Evolutionary conservation across 2,888 invertebrate species (phyloP), one percentile per base, ranked within the genome.

Genomic region (Agrotis segetum): DNA sequence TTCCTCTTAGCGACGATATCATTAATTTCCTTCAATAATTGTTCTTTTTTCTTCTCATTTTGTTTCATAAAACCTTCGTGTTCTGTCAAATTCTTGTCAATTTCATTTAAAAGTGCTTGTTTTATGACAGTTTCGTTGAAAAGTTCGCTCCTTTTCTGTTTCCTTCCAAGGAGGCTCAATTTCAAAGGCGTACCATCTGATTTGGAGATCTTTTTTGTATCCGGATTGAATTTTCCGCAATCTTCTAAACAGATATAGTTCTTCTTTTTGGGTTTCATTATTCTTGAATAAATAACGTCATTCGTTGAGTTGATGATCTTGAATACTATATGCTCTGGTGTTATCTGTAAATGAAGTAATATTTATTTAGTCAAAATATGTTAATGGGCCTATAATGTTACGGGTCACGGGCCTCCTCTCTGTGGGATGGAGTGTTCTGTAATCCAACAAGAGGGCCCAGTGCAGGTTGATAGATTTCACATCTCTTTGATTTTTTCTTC

Each of bases 241-340:
- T 91, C 79, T 0, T 87, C 81, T 0, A 87, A 58, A 50, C 94
- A 94, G 1, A 87, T 86, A 59, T 90, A 94, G 53, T 90, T 93
- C 3, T 69, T 87, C 0, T 85, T 85, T 16, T 82, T 87, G 2
- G 69, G 75, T 84, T 87, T 91, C 95, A 95, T 94, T 6, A 94
- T 82, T 87, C 89, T 88, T n/a, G 94, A 94, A 59, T 92, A 94
- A 21, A 93, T 88, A 0, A 94, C 87, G 19, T 89, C 77, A 58
- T 92, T 90, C 7, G 87, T 86, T 0, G 88, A 77, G 68, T 94
- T 92, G 17, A 92, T 83, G 67, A 94, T 88, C 77, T 87, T 85
- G 66, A 94, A 94, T 53, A 88, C 53, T 3, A 94, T 85, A 3
- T 85, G 76, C 21, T 89, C 79, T 21, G 84, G 79, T n/a, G 84